Percentiles rank a stretch among this genome's conserved stretches.
phyloP scores from a whole-genome alignment of 2,797 vertebrate species.

The Cephalopachus bancanus region DNA sequence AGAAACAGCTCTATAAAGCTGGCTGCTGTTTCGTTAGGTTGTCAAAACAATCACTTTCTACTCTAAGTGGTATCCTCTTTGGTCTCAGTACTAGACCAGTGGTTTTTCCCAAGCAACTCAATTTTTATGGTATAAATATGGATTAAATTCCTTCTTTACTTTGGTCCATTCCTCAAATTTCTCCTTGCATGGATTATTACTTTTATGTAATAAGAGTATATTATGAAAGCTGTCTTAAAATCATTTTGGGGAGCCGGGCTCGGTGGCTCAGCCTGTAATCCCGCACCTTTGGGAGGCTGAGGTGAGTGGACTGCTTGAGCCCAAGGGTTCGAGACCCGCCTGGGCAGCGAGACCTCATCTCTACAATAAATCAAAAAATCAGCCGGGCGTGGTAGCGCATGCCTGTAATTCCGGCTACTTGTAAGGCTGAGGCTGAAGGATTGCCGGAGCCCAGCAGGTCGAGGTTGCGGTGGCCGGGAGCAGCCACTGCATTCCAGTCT shows the following conservation, averaged over 20 bases:
- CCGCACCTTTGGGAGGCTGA: not conserved
- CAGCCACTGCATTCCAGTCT: no score
- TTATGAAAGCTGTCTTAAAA: conserved; percentile 20
- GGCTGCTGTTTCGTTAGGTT: not conserved
- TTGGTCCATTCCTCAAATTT: not conserved
- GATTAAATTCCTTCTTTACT: conserved; percentile 18
- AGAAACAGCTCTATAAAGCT: not conserved
- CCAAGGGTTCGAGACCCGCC: no score
- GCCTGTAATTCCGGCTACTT: no score
- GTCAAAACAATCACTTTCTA: not conserved
- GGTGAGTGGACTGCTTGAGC: no score
- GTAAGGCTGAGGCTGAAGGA: no score
- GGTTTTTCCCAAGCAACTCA: not conserved
- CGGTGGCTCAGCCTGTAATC: not conserved
- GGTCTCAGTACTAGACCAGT: conserved; percentile 46
- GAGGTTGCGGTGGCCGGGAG: no score
- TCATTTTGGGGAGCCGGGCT: conserved; percentile 5
- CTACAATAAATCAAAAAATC: no score
- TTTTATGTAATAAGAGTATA: conserved; percentile 2
- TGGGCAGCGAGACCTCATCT: no score
- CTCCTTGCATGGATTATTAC: conserved; percentile 51
- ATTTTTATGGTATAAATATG: not conserved
- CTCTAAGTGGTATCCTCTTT: not conserved
- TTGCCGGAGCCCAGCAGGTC: no score
- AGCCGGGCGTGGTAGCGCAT: no score